phyloP scores from a whole-genome alignment of 2,113 vertebrate species.

The Catharus fuscescens region DNA sequence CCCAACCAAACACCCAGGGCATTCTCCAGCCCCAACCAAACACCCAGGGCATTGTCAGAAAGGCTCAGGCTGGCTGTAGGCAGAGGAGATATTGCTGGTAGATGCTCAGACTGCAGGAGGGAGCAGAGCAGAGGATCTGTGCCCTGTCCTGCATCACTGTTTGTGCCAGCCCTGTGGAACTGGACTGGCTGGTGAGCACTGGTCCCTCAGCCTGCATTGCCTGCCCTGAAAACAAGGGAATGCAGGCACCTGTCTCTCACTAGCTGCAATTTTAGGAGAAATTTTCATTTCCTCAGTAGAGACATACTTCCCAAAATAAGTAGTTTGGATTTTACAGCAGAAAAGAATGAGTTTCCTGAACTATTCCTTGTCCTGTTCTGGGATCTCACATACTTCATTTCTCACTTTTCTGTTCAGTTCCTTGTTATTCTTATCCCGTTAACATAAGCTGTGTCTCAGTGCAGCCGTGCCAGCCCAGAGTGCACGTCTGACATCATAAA shows the following conservation, averaged over 20 bases:
- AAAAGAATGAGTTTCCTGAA: not conserved
- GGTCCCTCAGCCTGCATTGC: not conserved
- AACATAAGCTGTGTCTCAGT: not conserved
- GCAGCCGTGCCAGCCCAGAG: not conserved
- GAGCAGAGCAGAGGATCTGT: not conserved
- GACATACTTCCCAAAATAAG: not conserved
- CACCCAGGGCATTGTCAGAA: not conserved
- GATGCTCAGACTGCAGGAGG: not conserved
- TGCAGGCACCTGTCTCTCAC: fast-evolving
- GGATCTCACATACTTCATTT: not conserved
- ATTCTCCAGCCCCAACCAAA: not conserved
- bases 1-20: not conserved
- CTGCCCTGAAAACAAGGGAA: not conserved
- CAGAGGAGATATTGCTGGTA: not conserved
- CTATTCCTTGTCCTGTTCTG: not conserved
- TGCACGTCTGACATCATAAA: not conserved
- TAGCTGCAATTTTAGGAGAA: no score
- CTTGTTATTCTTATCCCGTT: not conserved
- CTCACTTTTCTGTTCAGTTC: not conserved
- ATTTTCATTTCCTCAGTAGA: not conserved
- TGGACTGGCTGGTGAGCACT: not conserved
- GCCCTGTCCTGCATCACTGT: not conserved
- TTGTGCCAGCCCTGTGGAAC: not conserved
- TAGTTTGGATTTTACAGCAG: not conserved
- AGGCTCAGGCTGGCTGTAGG: not conserved